Evolutionary conservation across 1,140 invertebrate species (phyloP), one percentile per base, ranked within the genome.

Genomic region (Dreissena rostriformis): DNA sequence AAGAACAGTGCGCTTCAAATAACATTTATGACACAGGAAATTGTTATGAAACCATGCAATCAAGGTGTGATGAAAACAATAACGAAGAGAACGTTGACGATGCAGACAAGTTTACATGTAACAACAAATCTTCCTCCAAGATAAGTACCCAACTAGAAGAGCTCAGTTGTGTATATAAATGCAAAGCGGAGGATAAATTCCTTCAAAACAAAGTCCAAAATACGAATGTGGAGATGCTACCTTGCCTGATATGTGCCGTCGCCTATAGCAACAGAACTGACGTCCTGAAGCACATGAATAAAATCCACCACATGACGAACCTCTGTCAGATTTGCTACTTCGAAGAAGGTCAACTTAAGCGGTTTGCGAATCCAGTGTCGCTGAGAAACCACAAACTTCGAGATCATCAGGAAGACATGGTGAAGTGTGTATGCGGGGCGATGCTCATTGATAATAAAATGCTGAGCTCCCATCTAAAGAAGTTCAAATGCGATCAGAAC

Each of bases 281-380:
- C 39, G n/a, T 82, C 5, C 17, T 74, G 39, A 73, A 55, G 39
- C 79, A 82, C 67, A 22, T 82, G 51, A 39, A 68, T 15, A 82
- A 66, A 63, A 74, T 82, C 22, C 79, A 82, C 22, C 28, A 57
- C 26, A 39, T 82, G 5, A 82, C 71, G 24, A 82, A 82, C 24
- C 14, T 82, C 17, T 82, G 79, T 66, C 51, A 72, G 61, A 66
- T 82, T 8, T 82, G 79, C 66, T 82, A 82, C 26, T 82, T 73
- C 52, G 61, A 73, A 39, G 52, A 65, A 22, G 39, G 57, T 1
- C 17, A 82, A n/a, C 72, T 82, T 52, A 7, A 61, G n/a, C 53
- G 79, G 22, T 82, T 73, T 74, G 79, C 79, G 0, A 82, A 82
- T 29, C 79, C 79, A 51, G 79, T 82, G 28, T 82, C 79, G 11